Evolutionary conservation across 2,113 vertebrate species (phyloP).

Genomic region (Emydura subglobosa): DNA sequence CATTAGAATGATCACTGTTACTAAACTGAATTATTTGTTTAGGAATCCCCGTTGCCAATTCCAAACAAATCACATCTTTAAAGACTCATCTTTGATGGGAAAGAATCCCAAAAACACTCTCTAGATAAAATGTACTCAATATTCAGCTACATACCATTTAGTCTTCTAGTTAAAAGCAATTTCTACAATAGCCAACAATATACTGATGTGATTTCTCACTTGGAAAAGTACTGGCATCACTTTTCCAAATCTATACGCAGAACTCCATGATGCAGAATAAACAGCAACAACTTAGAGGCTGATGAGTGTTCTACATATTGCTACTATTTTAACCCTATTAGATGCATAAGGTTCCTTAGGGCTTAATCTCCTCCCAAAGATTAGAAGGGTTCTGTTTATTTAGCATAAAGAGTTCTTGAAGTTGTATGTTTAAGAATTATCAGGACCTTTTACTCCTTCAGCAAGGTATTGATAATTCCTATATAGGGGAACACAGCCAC

Average conservation of each 20-base stretch:
- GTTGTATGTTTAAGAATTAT: not conserved
- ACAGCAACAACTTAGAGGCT: not conserved
- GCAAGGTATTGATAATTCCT: not conserved
- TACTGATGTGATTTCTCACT: not conserved
- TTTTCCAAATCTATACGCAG: not conserved
- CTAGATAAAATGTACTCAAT: not conserved
- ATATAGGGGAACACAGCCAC: not conserved
- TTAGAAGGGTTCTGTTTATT: not conserved
- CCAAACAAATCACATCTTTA: not conserved
- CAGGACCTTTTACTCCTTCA: not conserved
- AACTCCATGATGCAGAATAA: not conserved
- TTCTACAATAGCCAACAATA: not conserved
- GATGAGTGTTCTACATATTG: not conserved
- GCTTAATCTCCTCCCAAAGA: not conserved
- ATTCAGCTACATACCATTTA: not conserved
- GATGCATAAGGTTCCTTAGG: not conserved
- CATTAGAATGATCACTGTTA: not conserved
- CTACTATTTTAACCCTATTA: not conserved
- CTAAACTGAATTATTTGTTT: not conserved
- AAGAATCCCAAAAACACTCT: not conserved
- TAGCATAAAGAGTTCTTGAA: not conserved
- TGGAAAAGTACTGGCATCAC: not conserved
- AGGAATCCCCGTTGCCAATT: not conserved
- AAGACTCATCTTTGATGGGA: not conserved
- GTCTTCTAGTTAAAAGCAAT: not conserved